Conservation (phyloP, 2,797 vertebrate species). For the Trematomus bernacchii region DNA sequence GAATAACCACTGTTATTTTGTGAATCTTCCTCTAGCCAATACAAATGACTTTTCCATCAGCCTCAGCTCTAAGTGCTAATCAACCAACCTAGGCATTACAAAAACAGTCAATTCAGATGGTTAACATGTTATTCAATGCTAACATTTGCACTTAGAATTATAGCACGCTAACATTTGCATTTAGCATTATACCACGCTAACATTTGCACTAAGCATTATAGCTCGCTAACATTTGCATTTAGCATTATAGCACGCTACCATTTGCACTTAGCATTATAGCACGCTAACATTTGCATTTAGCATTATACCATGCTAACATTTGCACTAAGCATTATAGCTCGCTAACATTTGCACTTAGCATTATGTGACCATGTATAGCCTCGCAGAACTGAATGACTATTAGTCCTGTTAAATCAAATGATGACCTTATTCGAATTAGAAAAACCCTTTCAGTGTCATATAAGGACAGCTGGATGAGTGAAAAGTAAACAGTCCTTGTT, state of each 20-base stretch:
- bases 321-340: no score
- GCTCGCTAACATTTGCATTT: no score
- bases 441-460: not conserved
- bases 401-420: constrained; percentile 7
- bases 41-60: not conserved
- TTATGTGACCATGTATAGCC: not conserved
- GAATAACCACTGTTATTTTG: not conserved
- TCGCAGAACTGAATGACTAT: not conserved
- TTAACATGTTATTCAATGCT: not conserved
- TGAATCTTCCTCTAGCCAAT: not conserved
- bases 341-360: not conserved
- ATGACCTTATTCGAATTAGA: constrained; percentile 29
- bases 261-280: not conserved
- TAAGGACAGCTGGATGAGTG: constrained; percentile 6
- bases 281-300: not conserved
- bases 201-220: not conserved
- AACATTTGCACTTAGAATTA: no score
- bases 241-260: not conserved
- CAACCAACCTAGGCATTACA: not conserved
- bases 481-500: constrained; percentile 25
- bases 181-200: not conserved
- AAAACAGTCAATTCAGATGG: not conserved
- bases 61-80: not conserved
- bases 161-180: not conserved
- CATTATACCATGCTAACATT: not conserved